Conservation (phyloP, 2,888 invertebrate species). For the Neria commutata region DNA sequence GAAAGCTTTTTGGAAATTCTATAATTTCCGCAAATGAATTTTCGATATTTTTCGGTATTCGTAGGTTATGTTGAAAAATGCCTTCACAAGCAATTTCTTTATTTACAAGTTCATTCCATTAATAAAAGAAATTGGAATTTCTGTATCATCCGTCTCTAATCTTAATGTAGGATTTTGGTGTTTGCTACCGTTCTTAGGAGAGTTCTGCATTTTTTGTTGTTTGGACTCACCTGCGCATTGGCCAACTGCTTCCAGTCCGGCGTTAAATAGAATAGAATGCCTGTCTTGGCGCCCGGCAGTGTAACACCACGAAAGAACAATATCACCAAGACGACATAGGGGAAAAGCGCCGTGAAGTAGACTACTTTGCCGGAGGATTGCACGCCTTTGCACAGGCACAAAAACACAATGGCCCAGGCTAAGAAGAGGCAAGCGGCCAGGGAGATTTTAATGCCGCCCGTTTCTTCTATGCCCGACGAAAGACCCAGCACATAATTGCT, state of each 20-base stretch:
- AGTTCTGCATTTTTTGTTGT: no score
- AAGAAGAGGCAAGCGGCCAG: conserved; percentile 76
- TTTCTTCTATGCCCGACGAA: conserved; percentile 77
- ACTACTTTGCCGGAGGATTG: conserved; percentile 83
- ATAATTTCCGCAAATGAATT: no score
- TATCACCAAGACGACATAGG: conserved; percentile 76
- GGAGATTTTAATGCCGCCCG: conserved; percentile 70
- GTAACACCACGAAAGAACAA: conserved; percentile 80
- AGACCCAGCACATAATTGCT: conserved; percentile 65
- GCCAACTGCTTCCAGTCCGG: conserved; percentile 77
- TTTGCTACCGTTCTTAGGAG: no score
- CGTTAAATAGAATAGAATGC: conserved; percentile 78
- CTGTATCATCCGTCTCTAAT: background rate
- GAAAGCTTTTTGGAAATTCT: background rate
- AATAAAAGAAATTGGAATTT: background rate
- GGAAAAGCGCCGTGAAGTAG: conserved; percentile 78
- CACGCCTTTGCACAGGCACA: conserved; percentile 79
- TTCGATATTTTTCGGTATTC: no score
- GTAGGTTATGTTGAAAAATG: no score
- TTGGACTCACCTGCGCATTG: conserved; percentile 69
- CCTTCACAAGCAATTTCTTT: no score
- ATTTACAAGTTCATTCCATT: no score
- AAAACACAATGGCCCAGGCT: conserved; percentile 80
- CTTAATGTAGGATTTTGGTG: no score
- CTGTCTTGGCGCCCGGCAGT: conserved; percentile 77